These are phyloP conservation scores for Grapholita molesta DNA, from an alignment of 1,140 invertebrate genomes.

Conservation along the genomic window DNA sequence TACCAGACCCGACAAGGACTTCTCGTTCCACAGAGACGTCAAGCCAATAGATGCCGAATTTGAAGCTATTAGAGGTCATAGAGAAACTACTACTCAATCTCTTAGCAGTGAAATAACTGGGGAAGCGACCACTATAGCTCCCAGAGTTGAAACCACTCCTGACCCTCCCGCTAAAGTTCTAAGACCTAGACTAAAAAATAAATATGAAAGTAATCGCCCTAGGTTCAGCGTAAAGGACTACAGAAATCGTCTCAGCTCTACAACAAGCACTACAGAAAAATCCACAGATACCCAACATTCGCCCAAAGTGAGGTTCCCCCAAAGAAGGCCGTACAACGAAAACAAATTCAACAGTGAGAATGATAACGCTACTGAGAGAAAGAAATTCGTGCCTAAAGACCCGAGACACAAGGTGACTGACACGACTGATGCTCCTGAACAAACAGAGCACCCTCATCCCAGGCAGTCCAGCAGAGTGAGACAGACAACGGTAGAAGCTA, in stretches of 20 bases:
- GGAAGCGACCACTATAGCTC: slow-evolving; percentile 41
- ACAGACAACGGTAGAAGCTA: slow-evolving; percentile 38
- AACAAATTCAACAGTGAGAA: slow-evolving; percentile 47
- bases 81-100: slow-evolving; percentile 50
- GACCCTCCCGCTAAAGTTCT: slow-evolving; percentile 45
- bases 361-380: slow-evolving; percentile 69
- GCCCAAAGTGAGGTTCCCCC: slow-evolving; percentile 65
- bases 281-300: slow-evolving; percentile 47
- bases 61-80: slow-evolving; percentile 22
- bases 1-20: slow-evolving; percentile 45
- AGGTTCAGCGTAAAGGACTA: slow-evolving; percentile 82
- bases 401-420: slow-evolving; percentile 59
- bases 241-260: slow-evolving; percentile 73
- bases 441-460: slow-evolving; percentile 49
- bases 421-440: slow-evolving; percentile 48
- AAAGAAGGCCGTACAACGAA: slow-evolving; percentile 62
- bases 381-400: slow-evolving; percentile 73
- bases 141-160: slow-evolving; percentile 43
- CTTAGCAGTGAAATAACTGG: slow-evolving; percentile 32
- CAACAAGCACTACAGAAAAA: slow-evolving; percentile 76
- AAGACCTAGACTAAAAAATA: slow-evolving; percentile 61
- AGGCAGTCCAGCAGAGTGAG: slow-evolving; percentile 41
- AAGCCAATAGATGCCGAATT: slow-evolving; percentile 61
- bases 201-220: slow-evolving; percentile 70
- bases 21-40: slow-evolving; percentile 66